Base-by-base conservation (phyloP, 2,888 invertebrate species). In the Polyommatus iphigenia region DNA sequence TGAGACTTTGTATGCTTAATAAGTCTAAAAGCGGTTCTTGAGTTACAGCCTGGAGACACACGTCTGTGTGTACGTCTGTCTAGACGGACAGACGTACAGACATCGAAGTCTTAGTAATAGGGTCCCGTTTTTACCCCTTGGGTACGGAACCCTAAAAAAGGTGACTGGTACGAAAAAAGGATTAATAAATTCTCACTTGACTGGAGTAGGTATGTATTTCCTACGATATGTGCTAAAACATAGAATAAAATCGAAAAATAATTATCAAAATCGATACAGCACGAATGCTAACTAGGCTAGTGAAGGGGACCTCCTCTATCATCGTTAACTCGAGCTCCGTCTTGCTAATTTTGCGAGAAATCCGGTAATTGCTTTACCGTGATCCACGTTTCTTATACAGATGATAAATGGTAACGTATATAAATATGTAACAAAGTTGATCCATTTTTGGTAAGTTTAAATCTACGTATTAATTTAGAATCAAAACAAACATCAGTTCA, bases 261-360 rank as follows among this genome's bases (percentile, higher is more conserved):
- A 20, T 72, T 4, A 41, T 75, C 54, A 50, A 50, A 8, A 54
- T 75, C 24, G 75, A 75, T 24, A 54, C 20, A 75, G 29, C 50
- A 75, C 50, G 29, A 54, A 54, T 75, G 24, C 41, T 29, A 20
- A 75, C 50, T 75, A 50, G 50, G 50, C 75, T 50, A 75, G 75
- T 75, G 75, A 75, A 75, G 75, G 75, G 75, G 46, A 75, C 75
- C 59, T 67, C 67, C 15, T 75, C 29, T 75, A 54, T 54, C 75
- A 20, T 50, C 75, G 50, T 41, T 73, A 73, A 73, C 73, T 46
- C 20, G n/a, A 41, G 10, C 46, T 73, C 15, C n/a, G 75, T 29
- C 75, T 75, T 54, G 50, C 75, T 54, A 75, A 75, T 75, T 75
- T 75, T 75, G 50, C 29, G 75, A 75, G 73, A 75, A 54, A 75